phyloP scores from a whole-genome alignment of 2,888 invertebrate species.

The Xanthorhoe spadicearia region DNA sequence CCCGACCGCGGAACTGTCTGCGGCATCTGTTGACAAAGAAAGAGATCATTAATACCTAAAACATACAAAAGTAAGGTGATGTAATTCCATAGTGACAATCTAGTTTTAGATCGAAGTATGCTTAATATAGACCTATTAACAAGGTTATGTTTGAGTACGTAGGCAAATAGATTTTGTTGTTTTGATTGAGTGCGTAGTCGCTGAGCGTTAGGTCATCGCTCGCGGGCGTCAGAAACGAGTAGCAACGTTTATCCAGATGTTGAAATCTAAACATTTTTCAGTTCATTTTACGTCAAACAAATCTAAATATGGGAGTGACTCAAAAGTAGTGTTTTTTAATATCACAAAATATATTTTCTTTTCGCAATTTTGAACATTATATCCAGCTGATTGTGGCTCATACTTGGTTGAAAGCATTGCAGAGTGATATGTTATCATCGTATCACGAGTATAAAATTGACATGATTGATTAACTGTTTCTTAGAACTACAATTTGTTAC shows the following conservation, averaged over 20 bases:
- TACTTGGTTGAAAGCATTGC: constrained; percentile 15
- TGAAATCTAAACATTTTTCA: constrained; percentile 52
- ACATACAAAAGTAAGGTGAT: neutral
- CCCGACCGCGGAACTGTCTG: constrained; percentile 92
- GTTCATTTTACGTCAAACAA: constrained; percentile 58
- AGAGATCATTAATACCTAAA: constrained; percentile 28
- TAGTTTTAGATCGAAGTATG: neutral
- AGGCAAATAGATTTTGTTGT: constrained; percentile 38
- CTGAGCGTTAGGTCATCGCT: constrained; percentile 48
- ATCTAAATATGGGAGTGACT: constrained; percentile 58
- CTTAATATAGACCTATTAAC: constrained; percentile 2
- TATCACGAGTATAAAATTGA: constrained; percentile 35
- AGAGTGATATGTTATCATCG: constrained; percentile 23
- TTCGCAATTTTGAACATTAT: constrained; percentile 9
- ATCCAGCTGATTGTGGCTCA: constrained; percentile 22
- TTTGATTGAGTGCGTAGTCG: constrained; percentile 32
- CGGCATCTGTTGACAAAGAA: constrained; percentile 88
- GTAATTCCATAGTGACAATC: neutral
- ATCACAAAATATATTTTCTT: neutral
- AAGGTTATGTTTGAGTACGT: neutral
- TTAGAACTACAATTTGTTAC: constrained; percentile 27
- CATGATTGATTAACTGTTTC: constrained; percentile 26
- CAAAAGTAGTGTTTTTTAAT: constrained; percentile 4
- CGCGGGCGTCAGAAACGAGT: constrained; percentile 52
- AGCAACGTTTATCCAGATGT: constrained; percentile 63